Base-by-base conservation (phyloP, 23 tunicate genomes). In the Diplosoma virens region DNA sequence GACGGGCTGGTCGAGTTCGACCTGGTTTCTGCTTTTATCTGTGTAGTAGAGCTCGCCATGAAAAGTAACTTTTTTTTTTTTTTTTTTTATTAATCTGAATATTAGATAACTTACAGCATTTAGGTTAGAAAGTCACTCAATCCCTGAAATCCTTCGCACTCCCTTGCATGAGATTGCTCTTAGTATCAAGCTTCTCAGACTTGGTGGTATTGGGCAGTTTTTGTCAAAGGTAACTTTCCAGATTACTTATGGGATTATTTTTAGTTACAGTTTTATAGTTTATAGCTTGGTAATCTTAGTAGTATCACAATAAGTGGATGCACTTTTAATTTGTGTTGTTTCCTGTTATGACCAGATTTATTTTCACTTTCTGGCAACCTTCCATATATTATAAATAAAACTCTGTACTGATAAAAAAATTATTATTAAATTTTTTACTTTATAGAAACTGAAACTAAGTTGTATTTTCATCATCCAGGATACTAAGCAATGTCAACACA, bases 1-100 rank as follows among this genome's bases (percentile, higher is more conserved):
- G 98, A 18, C 71, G 98, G 26, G 98, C 98, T 18, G 98, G 98
- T 3, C 85, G 98, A 26, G 98, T 93, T 23, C 45, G 89, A 59
- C 76, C 93, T 27, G 98, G 98, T 0, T 93, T 79, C 66, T 87
- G 94, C 71, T 93, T 90, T 35, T 89, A 70, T 36, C 54, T 89
- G 53, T 89, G 96, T 84, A 89, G 96, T 70, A 89, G 74, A 37
- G 84, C 96, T 25, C 54, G 96, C 33, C 66, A 80, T 60, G 88
- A 78, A 48, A 89, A 77, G 96, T 89, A 72, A 64, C 80, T 50
- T 37, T 11, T n/a, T 16, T 17, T 17, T 9, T 55, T 55, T n/a
- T n/a, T n/a, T n/a, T 35, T 69, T 69, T 37, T 37, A 14, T 7
- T 25, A 3, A 11, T 26, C 33, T 16, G 21, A 47, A n/a, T 18